Conservation (phyloP, 2,113 vertebrate genomes). For the Hystrix brachyura region DNA sequence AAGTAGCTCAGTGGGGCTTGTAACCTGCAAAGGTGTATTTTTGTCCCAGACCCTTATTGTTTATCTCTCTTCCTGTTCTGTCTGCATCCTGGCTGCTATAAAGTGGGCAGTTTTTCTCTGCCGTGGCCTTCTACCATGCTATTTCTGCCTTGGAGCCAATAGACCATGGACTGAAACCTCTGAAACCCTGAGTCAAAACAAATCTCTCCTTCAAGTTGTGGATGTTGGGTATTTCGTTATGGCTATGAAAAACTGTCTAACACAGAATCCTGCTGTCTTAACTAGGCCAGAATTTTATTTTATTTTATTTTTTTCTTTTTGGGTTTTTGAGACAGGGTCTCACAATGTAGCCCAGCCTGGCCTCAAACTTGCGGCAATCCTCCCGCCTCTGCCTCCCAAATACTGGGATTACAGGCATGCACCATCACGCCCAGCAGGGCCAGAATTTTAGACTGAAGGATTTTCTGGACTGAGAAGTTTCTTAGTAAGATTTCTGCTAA, state of each 20-base stretch:
- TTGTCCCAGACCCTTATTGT: neutral
- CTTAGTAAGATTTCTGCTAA: constrained; percentile 9
- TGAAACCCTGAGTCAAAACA: neutral
- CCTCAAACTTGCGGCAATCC: too few relatives aligned
- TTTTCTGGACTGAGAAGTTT: neutral
- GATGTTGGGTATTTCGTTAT: neutral
- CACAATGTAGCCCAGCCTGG: too few relatives aligned
- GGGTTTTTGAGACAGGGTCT: too few relatives aligned
- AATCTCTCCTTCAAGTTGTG: neutral
- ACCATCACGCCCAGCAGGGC: too few relatives aligned
- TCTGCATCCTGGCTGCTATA: neutral
- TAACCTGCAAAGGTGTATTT: neutral
- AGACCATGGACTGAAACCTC: neutral
- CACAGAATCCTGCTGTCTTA: neutral
- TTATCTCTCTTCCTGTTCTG: neutral
- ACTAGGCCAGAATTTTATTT: neutral
- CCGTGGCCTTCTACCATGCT: neutral
- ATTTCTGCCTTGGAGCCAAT: neutral
- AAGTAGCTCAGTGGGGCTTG: neutral
- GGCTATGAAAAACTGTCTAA: neutral
- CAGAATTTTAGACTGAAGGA: neutral
- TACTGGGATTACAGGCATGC: too few relatives aligned
- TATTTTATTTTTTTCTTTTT: neutral
- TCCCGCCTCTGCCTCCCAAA: too few relatives aligned
- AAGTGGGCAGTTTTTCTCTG: neutral